Base-by-base conservation (phyloP, 2,888 invertebrate species). In the Mycogona germanica region DNA sequence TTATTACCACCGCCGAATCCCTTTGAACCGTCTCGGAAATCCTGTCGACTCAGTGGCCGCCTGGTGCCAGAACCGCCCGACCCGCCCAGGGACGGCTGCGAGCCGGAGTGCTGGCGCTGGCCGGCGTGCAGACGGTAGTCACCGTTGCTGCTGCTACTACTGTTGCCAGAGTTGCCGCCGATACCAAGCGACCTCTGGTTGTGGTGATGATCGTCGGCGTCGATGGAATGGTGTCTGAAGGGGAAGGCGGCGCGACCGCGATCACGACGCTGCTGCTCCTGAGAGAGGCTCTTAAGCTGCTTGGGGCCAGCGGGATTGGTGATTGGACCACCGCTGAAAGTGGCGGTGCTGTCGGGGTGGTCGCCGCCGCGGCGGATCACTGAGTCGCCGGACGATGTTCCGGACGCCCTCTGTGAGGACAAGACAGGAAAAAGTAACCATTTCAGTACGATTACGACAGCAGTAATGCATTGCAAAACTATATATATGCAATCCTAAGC, bases 361-460 rank as follows among this genome's bases (percentile, higher is more conserved):
- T 35, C 26, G 4, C 26, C 45, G 52, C 60, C 61, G 47, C 59
- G 55, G 37, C 60, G 60, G 51, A 21, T 32, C 19, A 26, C 21
- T 32, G 49, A 61, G 58, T 64, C 65, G 60, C 63, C 29, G 53
- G 41, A 60, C 62, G 65, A 67, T 58, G 64, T 62, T 55, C 67
- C 65, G 61, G 66, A 61, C 60, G 67, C 64, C 64, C 66, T 68
- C 67, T 61, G 42, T n/a, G 3, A 51, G 49, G 45, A 12, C 9
- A 7, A 26, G 37, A 4, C 6, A 47, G 30, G 28, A 25, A 29
- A 6, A 5, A 26, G 3, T 28, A 30, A 25, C 19, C 17, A 47
- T 2, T 17, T 29, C 47, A 47, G 28, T 6, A 47, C 9, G 14
- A 5, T 25, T 21, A 51, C n/a, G n/a, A n/a, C n/a, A n/a, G n/a